Conservation (phyloP, 2,113 vertebrate genomes). For the Rhinoderma darwinii region DNA sequence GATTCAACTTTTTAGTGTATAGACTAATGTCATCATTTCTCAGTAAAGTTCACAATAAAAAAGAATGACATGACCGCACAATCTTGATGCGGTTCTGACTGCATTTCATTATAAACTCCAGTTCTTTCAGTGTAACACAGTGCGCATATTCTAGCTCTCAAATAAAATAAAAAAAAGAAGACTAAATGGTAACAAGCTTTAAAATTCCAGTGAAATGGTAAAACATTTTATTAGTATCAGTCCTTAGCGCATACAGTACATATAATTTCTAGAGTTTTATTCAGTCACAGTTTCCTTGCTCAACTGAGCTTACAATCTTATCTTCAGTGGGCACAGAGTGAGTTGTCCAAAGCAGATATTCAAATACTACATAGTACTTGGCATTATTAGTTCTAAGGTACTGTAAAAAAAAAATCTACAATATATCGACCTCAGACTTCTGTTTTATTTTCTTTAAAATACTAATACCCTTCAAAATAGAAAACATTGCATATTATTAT, state of each 20-base stretch:
- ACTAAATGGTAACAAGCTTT: neutral
- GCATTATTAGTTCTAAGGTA: neutral
- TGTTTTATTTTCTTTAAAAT: neutral
- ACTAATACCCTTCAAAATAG: neutral
- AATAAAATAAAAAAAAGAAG: neutral
- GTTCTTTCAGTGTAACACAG: neutral
- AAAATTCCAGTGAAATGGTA: neutral
- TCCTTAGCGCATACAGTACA: neutral
- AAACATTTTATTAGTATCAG: neutral
- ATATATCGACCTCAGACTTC: neutral
- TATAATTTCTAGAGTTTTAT: neutral
- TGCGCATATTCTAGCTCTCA: neutral
- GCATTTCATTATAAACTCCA: neutral
- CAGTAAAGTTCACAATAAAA: neutral
- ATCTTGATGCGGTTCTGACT: neutral
- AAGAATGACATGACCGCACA: neutral
- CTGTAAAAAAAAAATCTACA: neutral
- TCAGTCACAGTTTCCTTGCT: neutral
- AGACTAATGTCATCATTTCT: neutral
- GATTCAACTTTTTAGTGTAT: neutral
- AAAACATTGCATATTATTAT: neutral
- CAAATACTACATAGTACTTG: neutral
- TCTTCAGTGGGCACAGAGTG: neutral
- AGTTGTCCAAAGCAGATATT: neutral
- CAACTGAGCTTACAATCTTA: slow-evolving; percentile 17